Percentiles rank a stretch among this genome's conserved stretches.
Evolutionary conservation across 2,888 invertebrate species (phyloP).

Genomic region (Sclerodermus sp.): DNA sequence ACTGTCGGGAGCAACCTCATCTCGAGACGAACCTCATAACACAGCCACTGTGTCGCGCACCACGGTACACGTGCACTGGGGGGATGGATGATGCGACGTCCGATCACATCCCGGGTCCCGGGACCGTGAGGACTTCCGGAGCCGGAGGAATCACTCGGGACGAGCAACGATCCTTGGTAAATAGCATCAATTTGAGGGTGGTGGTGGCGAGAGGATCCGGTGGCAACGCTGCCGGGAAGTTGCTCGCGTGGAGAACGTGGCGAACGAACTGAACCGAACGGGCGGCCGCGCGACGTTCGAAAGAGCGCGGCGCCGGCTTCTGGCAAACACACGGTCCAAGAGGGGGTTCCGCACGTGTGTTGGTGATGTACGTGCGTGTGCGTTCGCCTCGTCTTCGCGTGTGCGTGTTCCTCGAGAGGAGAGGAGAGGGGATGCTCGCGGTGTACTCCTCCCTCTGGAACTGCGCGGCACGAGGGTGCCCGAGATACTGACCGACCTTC

Average conservation of each 20-base stretch:
- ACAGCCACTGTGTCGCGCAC: not conserved
- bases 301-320: no score
- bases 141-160: no score
- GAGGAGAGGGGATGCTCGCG: not conserved
- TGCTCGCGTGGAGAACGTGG: conserved; percentile 50
- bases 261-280: conserved; percentile 40
- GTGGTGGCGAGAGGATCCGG: not conserved
- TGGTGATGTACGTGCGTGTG: no score
- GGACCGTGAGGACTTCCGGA: no score
- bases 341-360: no score
- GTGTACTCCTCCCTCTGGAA: conserved; percentile 33
- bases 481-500: conserved; percentile 43
- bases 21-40: conserved; percentile 17
- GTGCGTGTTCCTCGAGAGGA: not conserved
- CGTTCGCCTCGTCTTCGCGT: no score
- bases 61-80: not conserved
- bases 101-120: no score
- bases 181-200: no score
- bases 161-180: no score
- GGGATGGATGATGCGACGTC: no score
- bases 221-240: conserved; percentile 19
- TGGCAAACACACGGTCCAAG: no score
- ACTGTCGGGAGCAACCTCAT: conserved; percentile 33
- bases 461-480: conserved; percentile 37
- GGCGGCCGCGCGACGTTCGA: no score